Percentiles rank a stretch among this genome's conserved stretches.
Evolutionary conservation across 2,113 vertebrate genomes (phyloP).

Genomic region (Capra hircus): DNA sequence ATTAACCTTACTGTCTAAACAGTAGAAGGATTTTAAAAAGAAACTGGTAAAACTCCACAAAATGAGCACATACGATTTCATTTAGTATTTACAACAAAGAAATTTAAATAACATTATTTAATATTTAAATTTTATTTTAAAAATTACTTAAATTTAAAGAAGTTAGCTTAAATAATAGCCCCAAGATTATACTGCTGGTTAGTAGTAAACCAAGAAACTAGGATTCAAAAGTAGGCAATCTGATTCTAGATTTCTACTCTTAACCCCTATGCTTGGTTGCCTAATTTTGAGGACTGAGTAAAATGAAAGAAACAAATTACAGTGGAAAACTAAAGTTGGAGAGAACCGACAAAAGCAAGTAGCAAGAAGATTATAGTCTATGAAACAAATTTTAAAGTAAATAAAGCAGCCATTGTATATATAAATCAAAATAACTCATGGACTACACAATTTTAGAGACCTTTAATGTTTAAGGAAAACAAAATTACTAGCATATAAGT

Average conservation of each 20-base stretch:
- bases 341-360: background rate
- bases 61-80: background rate
- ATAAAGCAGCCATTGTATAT: background rate
- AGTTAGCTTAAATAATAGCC: background rate
- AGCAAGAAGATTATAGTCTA: background rate
- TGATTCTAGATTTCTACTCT: background rate
- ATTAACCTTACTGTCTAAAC: background rate
- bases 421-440: constrained; percentile 8
- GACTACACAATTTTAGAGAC: background rate
- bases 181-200: background rate
- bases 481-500: constrained; percentile 16
- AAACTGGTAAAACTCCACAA: background rate
- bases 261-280: background rate
- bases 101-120: background rate
- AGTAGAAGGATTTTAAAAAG: constrained; percentile 15
- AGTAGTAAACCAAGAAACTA: background rate
- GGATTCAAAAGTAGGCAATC: constrained; percentile 17
- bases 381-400: background rate
- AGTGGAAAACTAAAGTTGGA: background rate
- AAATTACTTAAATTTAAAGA: background rate
- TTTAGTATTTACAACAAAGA: background rate
- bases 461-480: constrained; percentile 36
- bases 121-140: background rate
- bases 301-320: background rate
- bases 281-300: background rate